Conservation (phyloP, 2,797 vertebrate species). For the Cynodonichthys magdalenae region DNA sequence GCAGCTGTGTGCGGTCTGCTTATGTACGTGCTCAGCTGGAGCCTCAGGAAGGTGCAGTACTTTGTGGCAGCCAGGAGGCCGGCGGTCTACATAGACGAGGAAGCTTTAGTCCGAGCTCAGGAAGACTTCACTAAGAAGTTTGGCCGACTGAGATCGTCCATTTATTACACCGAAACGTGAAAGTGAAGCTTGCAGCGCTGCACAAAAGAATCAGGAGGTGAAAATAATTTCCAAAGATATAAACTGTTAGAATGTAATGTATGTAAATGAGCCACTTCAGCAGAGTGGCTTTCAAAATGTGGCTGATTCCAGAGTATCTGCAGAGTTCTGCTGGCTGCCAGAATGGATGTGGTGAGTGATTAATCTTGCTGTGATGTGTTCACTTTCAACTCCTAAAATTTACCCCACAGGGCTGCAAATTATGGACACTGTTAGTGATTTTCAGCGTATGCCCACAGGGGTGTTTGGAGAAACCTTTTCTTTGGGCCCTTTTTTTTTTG, state of each 20-base stretch:
- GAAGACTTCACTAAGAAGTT: constrained; percentile 85
- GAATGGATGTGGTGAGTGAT: constrained; percentile 33
- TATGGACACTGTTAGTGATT: constrained; percentile 10
- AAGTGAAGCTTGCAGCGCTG: constrained; percentile 4
- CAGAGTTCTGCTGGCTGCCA: constrained; percentile 31
- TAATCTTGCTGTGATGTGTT: constrained; percentile 37
- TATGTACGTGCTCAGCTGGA: constrained; percentile 92
- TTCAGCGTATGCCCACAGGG: constrained; percentile 12
- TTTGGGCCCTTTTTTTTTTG: constrained; percentile 37
- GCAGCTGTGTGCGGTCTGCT: constrained; percentile 92
- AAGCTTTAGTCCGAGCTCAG: constrained; percentile 86
- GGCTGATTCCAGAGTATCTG: constrained; percentile 32
- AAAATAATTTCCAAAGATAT: constrained; percentile 26
- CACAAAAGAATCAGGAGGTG: too few relatives aligned
- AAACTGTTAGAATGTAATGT: constrained; percentile 23
- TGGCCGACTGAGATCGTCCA: constrained; percentile 58
- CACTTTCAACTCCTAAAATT: constrained; percentile 36
- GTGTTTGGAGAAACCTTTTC: constrained; percentile 36
- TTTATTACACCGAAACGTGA: constrained; percentile 56
- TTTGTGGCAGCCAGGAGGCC: constrained; percentile 87
- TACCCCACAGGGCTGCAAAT: constrained; percentile 22
- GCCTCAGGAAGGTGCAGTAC: constrained; percentile 91
- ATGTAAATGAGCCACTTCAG: constrained; percentile 34
- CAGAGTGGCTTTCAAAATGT: constrained; percentile 34
- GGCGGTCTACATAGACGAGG: constrained; percentile 93